A percentile compares a stretch with the other conserved stretches of the same genome.
These are phyloP conservation scores for Tineola bisselliella DNA, from an alignment of 2,888 invertebrate species.

Conservation along the genomic window DNA sequence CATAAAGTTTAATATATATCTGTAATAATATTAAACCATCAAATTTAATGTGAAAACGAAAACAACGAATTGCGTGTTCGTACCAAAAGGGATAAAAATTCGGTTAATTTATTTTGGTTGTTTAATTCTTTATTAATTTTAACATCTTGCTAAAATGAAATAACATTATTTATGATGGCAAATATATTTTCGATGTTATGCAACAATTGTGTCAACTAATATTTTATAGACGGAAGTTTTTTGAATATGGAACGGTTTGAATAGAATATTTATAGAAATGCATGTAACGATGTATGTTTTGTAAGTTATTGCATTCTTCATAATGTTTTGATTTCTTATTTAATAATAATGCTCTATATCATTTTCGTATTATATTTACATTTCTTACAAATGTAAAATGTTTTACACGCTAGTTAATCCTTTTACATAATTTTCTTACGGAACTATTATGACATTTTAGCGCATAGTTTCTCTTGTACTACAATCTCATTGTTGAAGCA, in stretches of 20 bases:
- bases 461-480: neutral
- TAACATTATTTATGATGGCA: constrained; percentile 11
- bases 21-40: too few relatives aligned
- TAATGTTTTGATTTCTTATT: too few relatives aligned
- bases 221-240: constrained; percentile 2
- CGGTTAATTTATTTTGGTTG: too few relatives aligned
- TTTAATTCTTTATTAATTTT: neutral
- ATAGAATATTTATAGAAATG: neutral
- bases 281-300: neutral
- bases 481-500: neutral
- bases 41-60: too few relatives aligned
- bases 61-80: too few relatives aligned
- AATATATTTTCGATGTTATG: constrained; percentile 7
- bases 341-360: too few relatives aligned
- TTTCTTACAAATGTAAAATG: too few relatives aligned
- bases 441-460: neutral
- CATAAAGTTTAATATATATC: too few relatives aligned
- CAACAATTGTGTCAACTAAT: neutral
- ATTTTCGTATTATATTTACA: too few relatives aligned
- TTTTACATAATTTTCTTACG: neutral
- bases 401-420: too few relatives aligned
- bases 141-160: neutral
- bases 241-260: neutral
- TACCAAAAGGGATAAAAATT: too few relatives aligned
- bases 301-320: too few relatives aligned